phyloP scores from a whole-genome alignment of 2,797 vertebrate genomes.

The Molossus molossus region DNA sequence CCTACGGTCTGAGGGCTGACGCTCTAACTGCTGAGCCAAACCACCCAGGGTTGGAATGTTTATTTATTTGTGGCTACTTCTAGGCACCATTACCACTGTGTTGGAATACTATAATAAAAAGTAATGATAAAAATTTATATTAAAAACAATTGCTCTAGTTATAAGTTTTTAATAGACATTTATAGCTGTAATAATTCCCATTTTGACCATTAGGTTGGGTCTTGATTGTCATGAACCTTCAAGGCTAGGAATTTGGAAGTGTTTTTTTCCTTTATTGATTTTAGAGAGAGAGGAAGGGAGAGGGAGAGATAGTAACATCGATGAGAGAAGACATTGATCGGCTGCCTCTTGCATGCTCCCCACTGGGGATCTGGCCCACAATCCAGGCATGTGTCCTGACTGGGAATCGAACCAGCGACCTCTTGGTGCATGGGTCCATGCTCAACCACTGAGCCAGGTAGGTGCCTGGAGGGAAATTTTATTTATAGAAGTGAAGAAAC shows the following conservation, averaged over 20 bases:
- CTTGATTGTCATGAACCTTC: slow-evolving; percentile 12
- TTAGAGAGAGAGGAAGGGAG: too few species aligned
- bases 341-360: too few species aligned
- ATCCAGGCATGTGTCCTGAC: too few species aligned
- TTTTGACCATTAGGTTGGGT: slow-evolving; percentile 25
- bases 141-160: slow-evolving; percentile 3
- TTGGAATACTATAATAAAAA: background rate
- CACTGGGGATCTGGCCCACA: too few species aligned
- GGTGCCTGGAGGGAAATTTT: background rate
- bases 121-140: slow-evolving; percentile 40
- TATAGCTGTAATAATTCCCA: background rate
- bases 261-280: background rate
- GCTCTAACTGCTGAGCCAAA: too few species aligned
- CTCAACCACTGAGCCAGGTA: too few species aligned
- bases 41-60: background rate
- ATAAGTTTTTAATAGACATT: slow-evolving; percentile 37
- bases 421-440: too few species aligned
- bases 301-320: too few species aligned
- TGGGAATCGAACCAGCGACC: too few species aligned
- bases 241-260: slow-evolving; percentile 2
- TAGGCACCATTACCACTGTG: slow-evolving; percentile 18
- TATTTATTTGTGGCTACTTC: slow-evolving; percentile 32
- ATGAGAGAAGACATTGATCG: too few species aligned
- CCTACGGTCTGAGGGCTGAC: too few species aligned
- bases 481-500: background rate